phyloP scores from a whole-genome alignment of 2,888 invertebrate genomes.

The Drosophila maculinotata region DNA sequence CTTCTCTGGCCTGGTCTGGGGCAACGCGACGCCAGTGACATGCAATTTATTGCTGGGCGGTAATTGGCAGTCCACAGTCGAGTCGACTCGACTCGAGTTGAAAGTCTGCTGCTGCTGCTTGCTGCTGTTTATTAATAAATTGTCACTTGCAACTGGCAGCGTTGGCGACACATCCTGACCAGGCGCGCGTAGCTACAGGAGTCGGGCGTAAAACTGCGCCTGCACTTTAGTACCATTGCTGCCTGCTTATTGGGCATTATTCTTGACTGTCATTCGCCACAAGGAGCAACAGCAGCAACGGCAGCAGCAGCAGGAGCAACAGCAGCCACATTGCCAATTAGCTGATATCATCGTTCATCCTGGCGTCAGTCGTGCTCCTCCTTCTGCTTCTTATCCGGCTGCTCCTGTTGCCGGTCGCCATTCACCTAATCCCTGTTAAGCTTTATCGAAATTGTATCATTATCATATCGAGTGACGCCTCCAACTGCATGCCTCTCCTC shows the following conservation, averaged over 20 bases:
- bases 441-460: slow-evolving; percentile 78
- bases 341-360: slow-evolving; percentile 73
- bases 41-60: slow-evolving; percentile 73
- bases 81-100: slow-evolving; percentile 14
- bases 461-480: slow-evolving; percentile 73
- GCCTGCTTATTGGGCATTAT: slow-evolving; percentile 56
- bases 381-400: slow-evolving; percentile 4
- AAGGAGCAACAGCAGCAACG: background rate
- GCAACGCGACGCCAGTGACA: slow-evolving; percentile 56
- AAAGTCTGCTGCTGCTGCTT: slow-evolving; percentile 1
- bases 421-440: slow-evolving; percentile 70
- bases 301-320: slow-evolving; percentile 7
- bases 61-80: slow-evolving; percentile 65
- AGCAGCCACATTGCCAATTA: slow-evolving; percentile 64
- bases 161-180: slow-evolving; percentile 21
- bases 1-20: background rate
- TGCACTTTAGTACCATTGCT: slow-evolving; percentile 25
- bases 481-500: slow-evolving; percentile 13
- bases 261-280: slow-evolving; percentile 28
- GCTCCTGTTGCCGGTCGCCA: slow-evolving; percentile 5
- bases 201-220: slow-evolving; percentile 2
- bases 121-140: slow-evolving; percentile 76
- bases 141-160: slow-evolving; percentile 72
- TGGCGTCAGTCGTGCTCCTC: slow-evolving; percentile 13
- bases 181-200: slow-evolving; percentile 1